Evolutionary conservation across 2,113 vertebrate genomes (phyloP).

Genomic region (Chloroceryle aenea): DNA sequence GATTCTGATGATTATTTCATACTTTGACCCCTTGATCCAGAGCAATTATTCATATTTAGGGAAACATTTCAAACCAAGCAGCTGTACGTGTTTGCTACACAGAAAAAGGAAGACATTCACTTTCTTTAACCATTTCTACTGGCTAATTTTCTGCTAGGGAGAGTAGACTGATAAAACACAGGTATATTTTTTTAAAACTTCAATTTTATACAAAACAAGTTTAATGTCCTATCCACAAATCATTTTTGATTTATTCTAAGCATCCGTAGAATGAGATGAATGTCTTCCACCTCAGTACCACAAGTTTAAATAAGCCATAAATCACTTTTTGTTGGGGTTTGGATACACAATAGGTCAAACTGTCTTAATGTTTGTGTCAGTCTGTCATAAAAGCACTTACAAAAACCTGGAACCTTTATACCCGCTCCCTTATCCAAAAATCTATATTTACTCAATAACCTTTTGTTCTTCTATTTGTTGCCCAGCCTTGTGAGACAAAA

Average conservation of each 20-base stretch:
- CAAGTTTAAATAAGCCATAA: slow-evolving; percentile 46
- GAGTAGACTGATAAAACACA: not conserved
- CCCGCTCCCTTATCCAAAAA: slow-evolving; percentile 1
- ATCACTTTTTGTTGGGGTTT: slow-evolving; percentile 24
- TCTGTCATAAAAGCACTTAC: slow-evolving; percentile 37
- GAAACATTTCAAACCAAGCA: slow-evolving; percentile 39
- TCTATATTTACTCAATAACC: slow-evolving; percentile 57
- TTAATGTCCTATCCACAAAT: slow-evolving; percentile 10
- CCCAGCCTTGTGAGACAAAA: not conserved
- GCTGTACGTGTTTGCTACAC: not conserved
- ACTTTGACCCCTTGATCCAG: not conserved
- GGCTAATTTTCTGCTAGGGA: not conserved
- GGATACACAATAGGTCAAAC: slow-evolving; percentile 22
- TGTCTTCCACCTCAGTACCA: slow-evolving; percentile 33
- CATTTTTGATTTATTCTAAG: slow-evolving; percentile 40
- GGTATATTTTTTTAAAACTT: not conserved
- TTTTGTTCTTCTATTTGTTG: slow-evolving; percentile 38
- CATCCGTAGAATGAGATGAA: slow-evolving; percentile 13
- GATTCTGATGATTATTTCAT: slow-evolving; percentile 18
- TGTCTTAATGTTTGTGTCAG: slow-evolving; percentile 54
- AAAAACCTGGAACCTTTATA: slow-evolving; percentile 23
- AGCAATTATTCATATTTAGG: not conserved
- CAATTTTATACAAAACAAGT: slow-evolving; percentile 1
- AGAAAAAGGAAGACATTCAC: not conserved
- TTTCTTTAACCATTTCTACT: not conserved